phyloP scores from a whole-genome alignment of 2,797 vertebrate species.

The Enteromius unitaeniatus region DNA sequence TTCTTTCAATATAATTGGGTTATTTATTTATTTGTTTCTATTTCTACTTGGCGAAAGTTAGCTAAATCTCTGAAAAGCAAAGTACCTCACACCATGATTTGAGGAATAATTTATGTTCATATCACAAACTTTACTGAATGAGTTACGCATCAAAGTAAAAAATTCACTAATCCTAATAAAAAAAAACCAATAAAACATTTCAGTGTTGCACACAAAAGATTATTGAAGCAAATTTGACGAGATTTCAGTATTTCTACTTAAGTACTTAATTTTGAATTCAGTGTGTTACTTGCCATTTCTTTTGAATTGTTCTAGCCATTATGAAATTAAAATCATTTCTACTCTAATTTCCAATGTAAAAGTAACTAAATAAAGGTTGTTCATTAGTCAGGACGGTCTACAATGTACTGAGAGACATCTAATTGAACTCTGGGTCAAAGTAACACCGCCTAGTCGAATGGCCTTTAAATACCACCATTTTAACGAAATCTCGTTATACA shows the following conservation, averaged over 20 bases:
- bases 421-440: constrained; percentile 44
- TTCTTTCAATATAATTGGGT: background rate
- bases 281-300: background rate
- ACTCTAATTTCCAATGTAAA: background rate
- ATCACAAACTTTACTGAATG: background rate
- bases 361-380: background rate
- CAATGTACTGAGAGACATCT: background rate
- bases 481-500: constrained; percentile 20
- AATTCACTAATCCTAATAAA: background rate
- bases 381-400: background rate
- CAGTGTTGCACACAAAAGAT: background rate
- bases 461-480: constrained; percentile 25
- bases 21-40: background rate
- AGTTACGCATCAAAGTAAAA: background rate
- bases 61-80: background rate
- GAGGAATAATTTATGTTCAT: background rate
- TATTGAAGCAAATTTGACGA: background rate
- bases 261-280: background rate
- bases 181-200: background rate
- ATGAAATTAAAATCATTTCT: background rate
- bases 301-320: background rate
- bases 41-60: background rate
- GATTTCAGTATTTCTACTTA: too few species aligned
- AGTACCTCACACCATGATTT: background rate
- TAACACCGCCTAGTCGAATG: constrained; percentile 17